Conservation (phyloP, 2,797 vertebrate genomes). For the Chaetophractus vellerosus region DNA sequence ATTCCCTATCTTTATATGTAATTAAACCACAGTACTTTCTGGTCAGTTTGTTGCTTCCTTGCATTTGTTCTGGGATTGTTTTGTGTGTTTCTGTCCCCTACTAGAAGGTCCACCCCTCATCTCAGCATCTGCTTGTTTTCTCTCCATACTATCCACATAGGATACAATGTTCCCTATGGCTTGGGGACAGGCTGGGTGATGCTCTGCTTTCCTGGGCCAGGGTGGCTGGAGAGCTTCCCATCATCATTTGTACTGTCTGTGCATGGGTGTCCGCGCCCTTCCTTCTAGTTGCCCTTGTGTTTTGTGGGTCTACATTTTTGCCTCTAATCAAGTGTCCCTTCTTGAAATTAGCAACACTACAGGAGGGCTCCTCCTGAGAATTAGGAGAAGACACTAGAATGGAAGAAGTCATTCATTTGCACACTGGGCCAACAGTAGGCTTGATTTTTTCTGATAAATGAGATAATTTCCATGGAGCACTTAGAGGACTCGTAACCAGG, state of each 20-base stretch:
- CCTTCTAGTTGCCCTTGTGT: not conserved
- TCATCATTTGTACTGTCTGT: not conserved
- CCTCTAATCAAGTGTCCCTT: not conserved
- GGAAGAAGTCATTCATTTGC: not conserved
- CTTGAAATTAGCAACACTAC: not conserved
- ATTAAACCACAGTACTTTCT: not conserved
- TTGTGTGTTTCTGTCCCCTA: not conserved
- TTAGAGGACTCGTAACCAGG: not conserved
- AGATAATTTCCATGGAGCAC: not conserved
- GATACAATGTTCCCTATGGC: not conserved
- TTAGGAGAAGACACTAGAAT: not conserved
- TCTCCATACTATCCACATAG: not conserved
- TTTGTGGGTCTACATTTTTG: constrained; percentile 5
- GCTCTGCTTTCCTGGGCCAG: not conserved
- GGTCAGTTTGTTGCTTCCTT: not conserved
- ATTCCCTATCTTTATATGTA: not conserved
- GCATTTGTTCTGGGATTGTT: not conserved
- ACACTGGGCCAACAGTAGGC: not conserved
- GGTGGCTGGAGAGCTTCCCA: not conserved
- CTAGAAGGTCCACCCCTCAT: not conserved
- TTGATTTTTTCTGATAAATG: not conserved
- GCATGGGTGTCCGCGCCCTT: not conserved
- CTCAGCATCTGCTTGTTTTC: not conserved
- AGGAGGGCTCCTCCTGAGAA: not conserved
- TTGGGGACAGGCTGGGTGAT: not conserved